Evolutionary conservation across 2,113 vertebrate genomes (phyloP).

Genomic region (Lycocorax pyrrhopterus): DNA sequence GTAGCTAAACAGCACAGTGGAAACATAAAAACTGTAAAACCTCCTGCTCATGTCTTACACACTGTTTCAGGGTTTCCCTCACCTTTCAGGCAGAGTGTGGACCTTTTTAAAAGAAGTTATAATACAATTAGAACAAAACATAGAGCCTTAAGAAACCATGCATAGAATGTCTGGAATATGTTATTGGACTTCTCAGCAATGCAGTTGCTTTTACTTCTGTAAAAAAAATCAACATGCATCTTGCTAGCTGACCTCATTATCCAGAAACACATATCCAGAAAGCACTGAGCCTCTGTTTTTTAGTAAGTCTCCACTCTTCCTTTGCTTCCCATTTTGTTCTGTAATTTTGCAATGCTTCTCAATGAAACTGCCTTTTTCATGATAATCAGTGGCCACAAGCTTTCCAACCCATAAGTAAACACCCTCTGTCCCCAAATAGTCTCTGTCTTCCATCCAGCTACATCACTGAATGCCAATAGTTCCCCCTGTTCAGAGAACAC

Average conservation of each 20-base stretch:
- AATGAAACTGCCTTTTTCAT: neutral
- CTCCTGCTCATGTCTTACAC: neutral
- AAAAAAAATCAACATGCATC: neutral
- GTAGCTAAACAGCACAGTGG: neutral
- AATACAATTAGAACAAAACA: neutral
- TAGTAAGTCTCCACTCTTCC: neutral
- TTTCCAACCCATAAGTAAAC: neutral
- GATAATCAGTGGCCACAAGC: neutral
- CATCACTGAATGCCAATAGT: neutral
- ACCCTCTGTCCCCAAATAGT: neutral
- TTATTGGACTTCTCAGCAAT: neutral
- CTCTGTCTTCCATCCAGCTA: neutral
- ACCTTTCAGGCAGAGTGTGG: neutral
- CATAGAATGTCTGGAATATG: neutral
- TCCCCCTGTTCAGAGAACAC: neutral
- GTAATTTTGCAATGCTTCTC: neutral
- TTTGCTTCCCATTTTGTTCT: neutral
- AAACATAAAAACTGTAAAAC: neutral
- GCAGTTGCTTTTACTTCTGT: neutral
- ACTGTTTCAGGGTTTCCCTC: neutral
- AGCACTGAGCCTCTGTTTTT: neutral
- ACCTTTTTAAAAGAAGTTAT: neutral
- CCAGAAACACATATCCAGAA: neutral
- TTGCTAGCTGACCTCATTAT: neutral
- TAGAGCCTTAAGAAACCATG: neutral